A percentile compares a stretch with the other conserved stretches of the same genome.
These are phyloP conservation scores for Lagorchestes hirsutus DNA, from an alignment of 2,797 vertebrate species.

Conservation along the genomic window DNA sequence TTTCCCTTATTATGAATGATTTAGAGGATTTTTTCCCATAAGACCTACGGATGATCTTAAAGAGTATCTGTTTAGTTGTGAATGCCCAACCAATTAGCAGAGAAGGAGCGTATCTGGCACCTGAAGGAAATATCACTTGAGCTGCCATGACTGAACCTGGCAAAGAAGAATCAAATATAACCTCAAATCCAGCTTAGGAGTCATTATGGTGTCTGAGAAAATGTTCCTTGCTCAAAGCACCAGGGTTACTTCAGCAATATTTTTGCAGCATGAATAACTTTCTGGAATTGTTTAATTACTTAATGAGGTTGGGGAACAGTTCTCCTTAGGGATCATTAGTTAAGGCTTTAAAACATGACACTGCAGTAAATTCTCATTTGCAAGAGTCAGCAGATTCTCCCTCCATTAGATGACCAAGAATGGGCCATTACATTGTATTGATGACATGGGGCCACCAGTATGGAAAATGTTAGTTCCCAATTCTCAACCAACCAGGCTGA, in stretches of 20 bases:
- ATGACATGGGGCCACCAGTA: neutral
- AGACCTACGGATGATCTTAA: neutral
- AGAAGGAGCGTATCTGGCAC: neutral
- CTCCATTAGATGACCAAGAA: conserved; percentile 54
- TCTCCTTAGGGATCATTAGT: conserved; percentile 77
- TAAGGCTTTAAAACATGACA: conserved; percentile 76
- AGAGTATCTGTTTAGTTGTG: neutral
- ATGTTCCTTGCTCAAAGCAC: conserved; percentile 66
- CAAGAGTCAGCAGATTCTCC: conserved; percentile 67
- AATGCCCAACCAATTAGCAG: neutral
- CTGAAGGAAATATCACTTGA: neutral
- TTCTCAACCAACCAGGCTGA: conserved; percentile 10
- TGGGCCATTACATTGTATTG: conserved; percentile 32
- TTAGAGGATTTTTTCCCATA: neutral
- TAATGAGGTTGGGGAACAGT: conserved; percentile 77
- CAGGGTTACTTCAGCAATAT: conserved; percentile 73
- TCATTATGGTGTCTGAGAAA: conserved; percentile 60
- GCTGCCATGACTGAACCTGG: neutral
- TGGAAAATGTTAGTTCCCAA: neutral
- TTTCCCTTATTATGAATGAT: neutral
- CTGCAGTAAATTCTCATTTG: conserved; percentile 71
- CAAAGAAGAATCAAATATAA: neutral
- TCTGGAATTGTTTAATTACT: conserved; percentile 83
- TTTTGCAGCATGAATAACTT: conserved; percentile 70
- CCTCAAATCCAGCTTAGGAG: conserved; percentile 45